phyloP scores from a whole-genome alignment of 2,888 invertebrate genomes.

The Synergus itoensis region DNA sequence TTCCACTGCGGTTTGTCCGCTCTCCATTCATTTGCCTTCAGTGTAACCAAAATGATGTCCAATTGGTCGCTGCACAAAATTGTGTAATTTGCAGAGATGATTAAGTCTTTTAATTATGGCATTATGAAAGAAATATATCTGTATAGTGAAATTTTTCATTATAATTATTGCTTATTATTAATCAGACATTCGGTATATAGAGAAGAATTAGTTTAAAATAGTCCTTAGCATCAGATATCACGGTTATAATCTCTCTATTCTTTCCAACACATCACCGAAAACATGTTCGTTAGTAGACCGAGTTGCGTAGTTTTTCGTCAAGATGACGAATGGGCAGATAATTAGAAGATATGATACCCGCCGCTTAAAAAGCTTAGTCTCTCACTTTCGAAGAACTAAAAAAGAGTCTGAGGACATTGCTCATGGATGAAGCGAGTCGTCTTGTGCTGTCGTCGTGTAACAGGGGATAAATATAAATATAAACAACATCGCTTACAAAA shows the following conservation, averaged over 20 bases:
- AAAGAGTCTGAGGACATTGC: conserved; percentile 65
- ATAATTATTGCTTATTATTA: too few relatives aligned
- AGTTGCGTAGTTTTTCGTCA: conserved; percentile 58
- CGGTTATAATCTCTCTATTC: background rate
- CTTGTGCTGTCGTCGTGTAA: conserved; percentile 60
- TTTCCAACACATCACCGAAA: conserved; percentile 25
- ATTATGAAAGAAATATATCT: background rate
- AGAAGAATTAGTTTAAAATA: too few relatives aligned
- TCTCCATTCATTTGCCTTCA: conserved; percentile 40
- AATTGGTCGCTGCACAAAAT: background rate
- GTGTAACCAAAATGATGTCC: conserved; percentile 14
- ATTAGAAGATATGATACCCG: conserved; percentile 73
- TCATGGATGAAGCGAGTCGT: conserved; percentile 60
- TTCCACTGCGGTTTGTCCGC: conserved; percentile 45
- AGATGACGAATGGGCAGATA: conserved; percentile 75
- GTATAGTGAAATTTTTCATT: too few relatives aligned
- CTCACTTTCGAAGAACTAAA: conserved; percentile 59
- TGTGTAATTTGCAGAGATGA: background rate
- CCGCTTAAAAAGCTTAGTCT: conserved; percentile 60
- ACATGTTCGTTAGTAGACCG: conserved; percentile 43
- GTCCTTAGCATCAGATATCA: too few relatives aligned
- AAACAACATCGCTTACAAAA: conserved; percentile 65
- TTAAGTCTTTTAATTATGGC: background rate
- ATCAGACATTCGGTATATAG: too few relatives aligned
- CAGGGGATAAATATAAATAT: conserved; percentile 72